Evolutionary conservation across 2,888 invertebrate genomes (phyloP).

Genomic region (Coenonympha arcania): DNA sequence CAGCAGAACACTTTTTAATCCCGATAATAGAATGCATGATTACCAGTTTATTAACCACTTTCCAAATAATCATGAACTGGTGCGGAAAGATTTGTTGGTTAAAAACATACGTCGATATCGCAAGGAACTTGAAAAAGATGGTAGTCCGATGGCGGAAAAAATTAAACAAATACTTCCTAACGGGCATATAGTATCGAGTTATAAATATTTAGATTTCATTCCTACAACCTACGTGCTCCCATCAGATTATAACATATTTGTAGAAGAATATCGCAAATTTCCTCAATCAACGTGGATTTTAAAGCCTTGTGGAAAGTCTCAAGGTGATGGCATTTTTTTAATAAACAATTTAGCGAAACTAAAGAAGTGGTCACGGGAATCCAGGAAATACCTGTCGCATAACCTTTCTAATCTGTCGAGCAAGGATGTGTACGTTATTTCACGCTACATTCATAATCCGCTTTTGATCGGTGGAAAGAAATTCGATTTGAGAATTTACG

Average conservation of each 20-base stretch:
- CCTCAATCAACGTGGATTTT: constrained; percentile 98
- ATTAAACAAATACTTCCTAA: constrained; percentile 60
- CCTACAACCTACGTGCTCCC: constrained; percentile 95
- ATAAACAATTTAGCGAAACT: constrained; percentile 96
- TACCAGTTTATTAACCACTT: constrained; percentile 97
- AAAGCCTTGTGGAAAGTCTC: constrained; percentile 97
- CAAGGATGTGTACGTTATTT: constrained; percentile 95
- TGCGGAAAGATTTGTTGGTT: constrained; percentile 95
- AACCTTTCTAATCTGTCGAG: constrained; percentile 80
- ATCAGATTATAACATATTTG: constrained; percentile 97
- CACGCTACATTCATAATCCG: constrained; percentile 97
- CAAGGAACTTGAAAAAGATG: constrained; percentile 92
- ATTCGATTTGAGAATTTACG: constrained; percentile 93
- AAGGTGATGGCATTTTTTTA: constrained; percentile 94
- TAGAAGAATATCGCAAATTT: constrained; percentile 94
- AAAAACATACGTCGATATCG: constrained; percentile 96
- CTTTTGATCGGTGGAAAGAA: constrained; percentile 96
- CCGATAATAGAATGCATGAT: constrained; percentile 92
- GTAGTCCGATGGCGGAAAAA: constrained; percentile 88
- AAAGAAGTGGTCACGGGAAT: constrained; percentile 91
- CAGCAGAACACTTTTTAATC: constrained; percentile 92
- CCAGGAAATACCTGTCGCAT: constrained; percentile 88
- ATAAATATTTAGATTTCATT: constrained; percentile 90
- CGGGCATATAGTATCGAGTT: constrained; percentile 80
- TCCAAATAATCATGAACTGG: constrained; percentile 95